These are phyloP conservation scores for Eudemis profundana DNA, from an alignment of 2,888 invertebrate species.

Conservation along the genomic window DNA sequence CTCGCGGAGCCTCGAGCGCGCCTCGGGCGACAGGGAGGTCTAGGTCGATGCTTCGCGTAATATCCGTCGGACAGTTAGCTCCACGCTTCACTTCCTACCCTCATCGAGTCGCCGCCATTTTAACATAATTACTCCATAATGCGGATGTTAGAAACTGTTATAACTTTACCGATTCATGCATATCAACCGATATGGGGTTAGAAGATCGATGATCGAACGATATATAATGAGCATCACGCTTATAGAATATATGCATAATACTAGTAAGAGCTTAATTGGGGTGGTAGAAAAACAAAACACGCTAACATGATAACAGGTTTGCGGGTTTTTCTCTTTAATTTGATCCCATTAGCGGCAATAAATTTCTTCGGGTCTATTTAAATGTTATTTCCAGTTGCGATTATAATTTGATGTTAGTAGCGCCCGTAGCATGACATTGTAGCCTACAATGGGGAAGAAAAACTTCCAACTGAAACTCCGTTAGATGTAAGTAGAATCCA, in stretches of 20 bases:
- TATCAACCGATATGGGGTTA: constrained; percentile 23
- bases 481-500: constrained; percentile 7
- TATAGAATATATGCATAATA: constrained; percentile 9
- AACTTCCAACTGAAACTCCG: constrained; percentile 17
- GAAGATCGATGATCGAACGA: constrained; percentile 22
- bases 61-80: constrained; percentile 59
- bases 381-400: not conserved
- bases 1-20: not conserved
- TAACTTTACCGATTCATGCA: constrained; percentile 32
- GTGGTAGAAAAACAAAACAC: not conserved
- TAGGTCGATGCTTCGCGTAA: constrained; percentile 52
- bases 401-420: constrained; percentile 6
- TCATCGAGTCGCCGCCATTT: constrained; percentile 56
- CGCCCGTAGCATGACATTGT: constrained; percentile 3
- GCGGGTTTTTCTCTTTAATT: constrained; percentile 6
- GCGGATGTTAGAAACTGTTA: constrained; percentile 41
- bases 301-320: constrained; percentile 1
- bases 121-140: constrained; percentile 59
- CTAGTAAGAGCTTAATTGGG: too few relatives aligned
- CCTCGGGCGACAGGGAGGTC: constrained; percentile 49
- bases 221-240: constrained; percentile 13
- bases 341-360: constrained; percentile 12
- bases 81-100: constrained; percentile 72
- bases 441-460: constrained; percentile 1
- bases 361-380: constrained; percentile 1